These are phyloP conservation scores for Drosophila athabasca DNA, from an alignment of 1,140 invertebrate species.

Conservation along the genomic window DNA sequence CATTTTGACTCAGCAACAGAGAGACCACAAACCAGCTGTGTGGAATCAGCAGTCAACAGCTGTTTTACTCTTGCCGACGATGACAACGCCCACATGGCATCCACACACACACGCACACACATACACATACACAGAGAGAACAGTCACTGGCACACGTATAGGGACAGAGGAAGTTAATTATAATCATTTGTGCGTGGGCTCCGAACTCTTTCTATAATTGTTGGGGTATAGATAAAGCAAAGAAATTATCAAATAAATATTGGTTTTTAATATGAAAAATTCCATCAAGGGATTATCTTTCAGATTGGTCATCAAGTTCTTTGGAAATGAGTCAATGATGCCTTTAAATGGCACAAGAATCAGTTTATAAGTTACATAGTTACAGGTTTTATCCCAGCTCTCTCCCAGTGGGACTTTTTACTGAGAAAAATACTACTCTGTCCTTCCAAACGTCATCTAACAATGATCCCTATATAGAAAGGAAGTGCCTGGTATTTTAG, in stretches of 20 bases:
- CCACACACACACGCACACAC: slow-evolving; percentile 30
- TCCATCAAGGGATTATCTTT: no score
- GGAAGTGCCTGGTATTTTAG: no score
- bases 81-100: slow-evolving; percentile 70
- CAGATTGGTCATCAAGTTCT: background rate
- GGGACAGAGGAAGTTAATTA: slow-evolving; percentile 51
- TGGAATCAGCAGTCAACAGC: slow-evolving; percentile 58
- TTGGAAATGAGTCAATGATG: background rate
- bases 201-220: no score
- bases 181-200: slow-evolving; percentile 28
- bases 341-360: no score
- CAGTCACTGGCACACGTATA: slow-evolving; percentile 6
- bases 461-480: no score
- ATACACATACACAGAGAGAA: background rate
- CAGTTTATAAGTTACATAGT: no score
- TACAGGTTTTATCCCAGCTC: no score
- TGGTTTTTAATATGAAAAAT: background rate
- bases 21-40: slow-evolving; percentile 23
- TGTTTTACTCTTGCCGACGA: slow-evolving; percentile 49
- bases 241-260: background rate
- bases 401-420: no score
- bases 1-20: slow-evolving; percentile 14
- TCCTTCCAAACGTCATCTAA: no score
- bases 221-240: no score
- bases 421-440: no score